A percentile compares a stretch with the other conserved stretches of the same genome.
These are phyloP conservation scores for Polypedilum pembai DNA, from an alignment of 1,140 invertebrate species.

Conservation along the genomic window DNA sequence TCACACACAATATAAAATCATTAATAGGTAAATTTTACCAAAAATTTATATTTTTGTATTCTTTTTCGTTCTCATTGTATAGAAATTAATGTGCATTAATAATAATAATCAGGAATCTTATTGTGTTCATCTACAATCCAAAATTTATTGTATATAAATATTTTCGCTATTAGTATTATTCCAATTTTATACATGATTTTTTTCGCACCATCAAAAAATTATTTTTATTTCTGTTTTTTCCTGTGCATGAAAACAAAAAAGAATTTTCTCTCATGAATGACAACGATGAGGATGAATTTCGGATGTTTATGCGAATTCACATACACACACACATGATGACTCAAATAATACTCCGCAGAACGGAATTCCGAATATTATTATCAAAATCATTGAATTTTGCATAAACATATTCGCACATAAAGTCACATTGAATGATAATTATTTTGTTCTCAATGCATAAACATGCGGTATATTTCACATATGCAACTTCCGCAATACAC, in stretches of 20 bases:
- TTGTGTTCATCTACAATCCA: neutral
- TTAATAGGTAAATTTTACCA: conserved; percentile 19
- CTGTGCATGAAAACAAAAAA: neutral
- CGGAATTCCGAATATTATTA: too few relatives aligned
- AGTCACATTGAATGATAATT: too few relatives aligned
- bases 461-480: too few relatives aligned
- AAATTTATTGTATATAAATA: neutral
- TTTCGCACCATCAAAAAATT: neutral
- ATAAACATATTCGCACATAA: too few relatives aligned
- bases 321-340: too few relatives aligned
- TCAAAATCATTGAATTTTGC: too few relatives aligned
- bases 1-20: conserved; percentile 3
- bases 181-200: too few relatives aligned
- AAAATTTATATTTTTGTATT: neutral
- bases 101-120: conserved; percentile 2
- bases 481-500: too few relatives aligned
- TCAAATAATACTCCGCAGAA: too few relatives aligned
- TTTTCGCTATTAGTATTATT: neutral
- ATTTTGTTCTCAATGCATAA: too few relatives aligned
- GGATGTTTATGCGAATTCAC: neutral
- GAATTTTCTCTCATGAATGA: neutral
- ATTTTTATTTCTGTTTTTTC: neutral
- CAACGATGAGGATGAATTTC: neutral
- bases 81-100: conserved; percentile 19
- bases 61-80: neutral